These are phyloP conservation scores for Neoaliturus tenellus DNA, from an alignment of 2,888 invertebrate genomes.

Conservation along the genomic window DNA sequence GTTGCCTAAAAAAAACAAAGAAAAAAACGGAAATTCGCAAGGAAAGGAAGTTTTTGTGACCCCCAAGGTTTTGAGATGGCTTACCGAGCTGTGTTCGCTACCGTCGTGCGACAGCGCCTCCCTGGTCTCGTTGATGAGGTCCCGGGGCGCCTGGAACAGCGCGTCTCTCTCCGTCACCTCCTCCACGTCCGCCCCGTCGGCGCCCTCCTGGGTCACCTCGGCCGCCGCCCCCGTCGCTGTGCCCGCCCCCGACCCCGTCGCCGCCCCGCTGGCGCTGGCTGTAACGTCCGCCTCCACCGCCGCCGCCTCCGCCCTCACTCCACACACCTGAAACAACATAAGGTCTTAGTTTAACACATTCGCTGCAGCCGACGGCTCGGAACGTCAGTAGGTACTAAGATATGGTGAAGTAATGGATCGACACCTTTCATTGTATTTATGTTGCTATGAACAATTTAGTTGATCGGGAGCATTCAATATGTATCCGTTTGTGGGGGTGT, in stretches of 20 bases:
- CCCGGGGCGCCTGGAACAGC: constrained; percentile 36
- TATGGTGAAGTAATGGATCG: no score
- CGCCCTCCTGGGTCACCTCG: neutral
- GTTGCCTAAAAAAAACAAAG: no score
- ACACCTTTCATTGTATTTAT: no score
- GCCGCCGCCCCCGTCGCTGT: constrained; percentile 50
- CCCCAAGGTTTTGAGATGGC: no score
- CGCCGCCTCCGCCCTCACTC: constrained; percentile 19
- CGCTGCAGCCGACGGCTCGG: no score
- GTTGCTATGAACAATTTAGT: no score
- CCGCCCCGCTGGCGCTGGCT: neutral
- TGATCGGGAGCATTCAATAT: no score
- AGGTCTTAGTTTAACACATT: no score
- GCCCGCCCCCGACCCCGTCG: neutral
- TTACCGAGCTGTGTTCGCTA: constrained; percentile 86
- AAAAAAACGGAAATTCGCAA: no score
- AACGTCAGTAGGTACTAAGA: no score
- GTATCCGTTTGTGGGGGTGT: no score
- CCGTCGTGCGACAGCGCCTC: constrained; percentile 85
- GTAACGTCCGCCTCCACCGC: neutral
- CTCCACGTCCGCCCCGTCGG: constrained; percentile 15
- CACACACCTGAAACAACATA: constrained; percentile 22
- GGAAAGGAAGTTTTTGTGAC: no score
- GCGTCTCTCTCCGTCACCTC: constrained; percentile 44
- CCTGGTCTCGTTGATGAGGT: constrained; percentile 78